Base-by-base conservation (phyloP, 23 tunicate genomes). In the Ascidia mentula region DNA sequence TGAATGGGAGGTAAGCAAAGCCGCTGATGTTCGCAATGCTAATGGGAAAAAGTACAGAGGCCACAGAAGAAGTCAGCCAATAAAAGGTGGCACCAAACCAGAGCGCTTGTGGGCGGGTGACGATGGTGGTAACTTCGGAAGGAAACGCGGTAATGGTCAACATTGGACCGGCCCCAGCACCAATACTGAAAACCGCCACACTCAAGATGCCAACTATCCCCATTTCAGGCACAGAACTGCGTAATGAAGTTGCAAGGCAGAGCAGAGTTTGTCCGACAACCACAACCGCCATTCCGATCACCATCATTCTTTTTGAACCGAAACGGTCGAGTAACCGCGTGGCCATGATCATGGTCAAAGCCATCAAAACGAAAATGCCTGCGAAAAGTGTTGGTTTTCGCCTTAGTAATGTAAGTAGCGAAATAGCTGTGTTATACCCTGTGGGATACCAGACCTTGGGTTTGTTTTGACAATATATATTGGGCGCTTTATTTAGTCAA, bases 221-320 rank as follows among this genome's bases (percentile, higher is more conserved):
- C 74, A 70, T 33, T 12, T 70, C 39, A 28, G 74, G 74, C 1
- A 32, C 39, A 70, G 37, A 28, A 1, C 22, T 17, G 39, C 18
- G 17, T 22, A 17, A 33, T 6, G 38, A 32, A 34, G 74, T 70
- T 3, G 74, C 31, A 20, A 34, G 39, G 35, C 39, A 32, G 39
- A 70, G 74, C 2, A 70, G 74, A 70, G 22, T 70, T 9, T 32
- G 74, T 32, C 74, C 74, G 39, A 70, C 18, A 3, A 70, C 39
- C 24, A 34, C 74, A 9, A 70, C 38, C 34, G 30, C 38, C 38
- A 70, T 22, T 3, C 74, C 74, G 8, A 36, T 70, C 24, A 70
- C 39, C 38, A 70, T 18, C 39, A 70, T 70, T 30, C 18, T 70
- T 70, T 70, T 70, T 9, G 74, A 70, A 70, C 74, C 74, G 35